These are phyloP conservation scores for Iselma pallidipennis DNA, from an alignment of 2,888 invertebrate species.

Conservation along the genomic window DNA sequence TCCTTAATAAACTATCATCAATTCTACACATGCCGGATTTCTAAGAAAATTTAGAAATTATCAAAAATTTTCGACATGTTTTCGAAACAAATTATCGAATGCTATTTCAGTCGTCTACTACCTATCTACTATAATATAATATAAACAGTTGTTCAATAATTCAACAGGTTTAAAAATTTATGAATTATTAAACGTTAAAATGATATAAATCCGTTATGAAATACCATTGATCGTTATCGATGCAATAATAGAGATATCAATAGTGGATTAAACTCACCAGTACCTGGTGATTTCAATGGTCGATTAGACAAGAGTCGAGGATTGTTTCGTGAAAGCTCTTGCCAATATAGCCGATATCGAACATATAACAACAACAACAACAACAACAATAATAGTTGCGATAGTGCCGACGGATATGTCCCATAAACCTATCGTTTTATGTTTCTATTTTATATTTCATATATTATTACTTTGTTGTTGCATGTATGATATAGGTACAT, in stretches of 20 bases:
- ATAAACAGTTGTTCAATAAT: too few relatives aligned
- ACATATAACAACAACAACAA: not conserved
- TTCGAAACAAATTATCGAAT: too few relatives aligned
- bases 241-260: conserved; percentile 22
- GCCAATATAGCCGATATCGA: not conserved
- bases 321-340: not conserved
- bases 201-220: conserved; percentile 8
- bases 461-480: conserved; percentile 5
- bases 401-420: conserved; percentile 10
- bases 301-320: conserved; percentile 13
- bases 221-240: conserved; percentile 12
- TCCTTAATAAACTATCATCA: too few relatives aligned
- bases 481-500: not conserved
- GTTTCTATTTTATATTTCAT: not conserved
- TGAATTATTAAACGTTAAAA: too few relatives aligned
- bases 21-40: too few relatives aligned
- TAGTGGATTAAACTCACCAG: conserved; percentile 12
- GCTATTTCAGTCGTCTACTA: too few relatives aligned
- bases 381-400: conserved; percentile 10
- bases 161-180: too few relatives aligned
- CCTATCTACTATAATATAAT: too few relatives aligned
- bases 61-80: too few relatives aligned
- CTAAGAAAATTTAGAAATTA: too few relatives aligned
- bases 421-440: conserved; percentile 18
- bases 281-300: conserved; percentile 18